Conservation (phyloP, 1,140 invertebrate species). For the Aradophagus sp. region DNA sequence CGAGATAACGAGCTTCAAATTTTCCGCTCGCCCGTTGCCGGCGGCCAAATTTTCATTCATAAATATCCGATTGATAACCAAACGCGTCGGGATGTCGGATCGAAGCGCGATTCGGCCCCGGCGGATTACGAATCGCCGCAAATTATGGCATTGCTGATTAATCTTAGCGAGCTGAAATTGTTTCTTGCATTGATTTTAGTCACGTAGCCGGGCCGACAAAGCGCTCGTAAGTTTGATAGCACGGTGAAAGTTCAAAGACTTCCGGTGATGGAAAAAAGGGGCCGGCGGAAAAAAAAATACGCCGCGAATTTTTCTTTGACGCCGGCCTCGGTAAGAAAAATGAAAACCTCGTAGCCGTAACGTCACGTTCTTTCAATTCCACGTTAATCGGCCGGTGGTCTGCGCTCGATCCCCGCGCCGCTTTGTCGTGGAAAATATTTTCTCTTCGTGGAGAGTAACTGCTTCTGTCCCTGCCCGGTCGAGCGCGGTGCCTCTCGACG, state of each 20-base stretch:
- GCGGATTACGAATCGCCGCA: conserved; percentile 3
- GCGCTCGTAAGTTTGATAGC: conserved; percentile 43
- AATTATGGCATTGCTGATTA: conserved; percentile 31
- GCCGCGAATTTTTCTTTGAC: conserved; percentile 39
- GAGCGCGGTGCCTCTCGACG: too few relatives aligned
- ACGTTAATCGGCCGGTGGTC: conserved; percentile 52
- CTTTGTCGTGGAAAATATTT: too few relatives aligned
- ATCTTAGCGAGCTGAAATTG: conserved; percentile 30
- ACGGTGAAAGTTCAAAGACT: conserved; percentile 49
- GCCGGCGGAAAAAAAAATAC: conserved; percentile 28
- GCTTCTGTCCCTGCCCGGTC: too few relatives aligned
- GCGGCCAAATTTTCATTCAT: too few relatives aligned
- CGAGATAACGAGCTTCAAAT: too few relatives aligned
- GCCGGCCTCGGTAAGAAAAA: conserved; percentile 36
- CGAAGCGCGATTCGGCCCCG: too few relatives aligned
- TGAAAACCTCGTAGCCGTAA: conserved; percentile 45
- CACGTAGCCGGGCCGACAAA: conserved; percentile 29
- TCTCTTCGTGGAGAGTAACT: conserved; percentile 7
- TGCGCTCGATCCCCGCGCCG: conserved; percentile 33
- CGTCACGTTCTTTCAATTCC: conserved; percentile 52
- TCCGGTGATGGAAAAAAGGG: conserved; percentile 40
- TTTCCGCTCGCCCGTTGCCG: too few relatives aligned
- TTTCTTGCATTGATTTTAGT: conserved; percentile 41
- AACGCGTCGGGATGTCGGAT: too few relatives aligned
- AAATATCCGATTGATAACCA: too few relatives aligned